A percentile compares a stretch with the other conserved stretches of the same genome.
These are phyloP conservation scores for Pavo muticus DNA, from an alignment of 2,113 vertebrate species.

Conservation along the genomic window DNA sequence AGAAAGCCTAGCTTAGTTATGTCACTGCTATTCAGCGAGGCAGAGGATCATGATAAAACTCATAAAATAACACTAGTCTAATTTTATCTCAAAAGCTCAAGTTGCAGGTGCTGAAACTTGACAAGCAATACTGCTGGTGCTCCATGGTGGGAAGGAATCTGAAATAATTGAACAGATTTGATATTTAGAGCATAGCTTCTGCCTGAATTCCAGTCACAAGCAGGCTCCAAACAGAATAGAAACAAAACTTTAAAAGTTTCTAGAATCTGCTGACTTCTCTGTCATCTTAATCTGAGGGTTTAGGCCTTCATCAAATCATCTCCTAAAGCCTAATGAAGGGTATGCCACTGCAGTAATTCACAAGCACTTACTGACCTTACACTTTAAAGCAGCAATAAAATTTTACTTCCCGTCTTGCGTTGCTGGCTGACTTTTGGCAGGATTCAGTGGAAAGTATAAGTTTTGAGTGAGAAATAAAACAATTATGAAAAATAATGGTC, in stretches of 20 bases:
- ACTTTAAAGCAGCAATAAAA: conserved; percentile 8
- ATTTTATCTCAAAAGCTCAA: background rate
- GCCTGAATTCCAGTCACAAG: background rate
- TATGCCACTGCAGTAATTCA: background rate
- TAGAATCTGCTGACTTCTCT: background rate
- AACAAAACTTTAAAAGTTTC: background rate
- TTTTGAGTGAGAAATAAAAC: background rate
- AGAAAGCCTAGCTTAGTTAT: background rate
- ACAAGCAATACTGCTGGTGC: background rate
- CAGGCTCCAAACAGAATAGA: background rate
- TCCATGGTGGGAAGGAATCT: background rate
- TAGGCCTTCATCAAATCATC: background rate
- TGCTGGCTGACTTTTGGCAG: background rate
- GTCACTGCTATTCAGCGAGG: background rate
- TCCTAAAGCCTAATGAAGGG: background rate
- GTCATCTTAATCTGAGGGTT: background rate
- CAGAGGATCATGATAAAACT: background rate
- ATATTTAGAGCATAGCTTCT: background rate
- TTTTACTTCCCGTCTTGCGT: background rate
- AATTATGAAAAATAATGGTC: background rate
- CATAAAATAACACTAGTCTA: background rate
- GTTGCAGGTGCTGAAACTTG: background rate
- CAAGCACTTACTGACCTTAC: background rate
- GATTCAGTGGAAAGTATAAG: background rate
- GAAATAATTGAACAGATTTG: background rate